These are phyloP conservation scores for Epinotia ramella DNA, from an alignment of 2,888 invertebrate genomes.

Conservation along the genomic window DNA sequence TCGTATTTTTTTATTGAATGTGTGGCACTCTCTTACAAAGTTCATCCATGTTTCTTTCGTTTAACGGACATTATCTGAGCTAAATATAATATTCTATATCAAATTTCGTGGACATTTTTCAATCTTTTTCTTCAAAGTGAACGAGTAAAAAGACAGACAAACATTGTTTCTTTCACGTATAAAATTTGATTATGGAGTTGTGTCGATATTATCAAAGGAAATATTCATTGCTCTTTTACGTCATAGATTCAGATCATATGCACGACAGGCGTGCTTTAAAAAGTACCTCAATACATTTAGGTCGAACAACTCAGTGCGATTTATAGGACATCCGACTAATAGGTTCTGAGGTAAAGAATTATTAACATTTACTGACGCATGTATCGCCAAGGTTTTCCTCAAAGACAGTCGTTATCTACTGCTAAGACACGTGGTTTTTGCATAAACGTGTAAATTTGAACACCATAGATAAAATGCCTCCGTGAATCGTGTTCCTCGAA, in stretches of 20 bases:
- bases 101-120: not conserved
- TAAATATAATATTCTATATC: no score
- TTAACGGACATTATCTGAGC: no score
- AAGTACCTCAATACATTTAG: not conserved
- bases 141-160: no score
- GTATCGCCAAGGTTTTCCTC: slow-evolving; percentile 24
- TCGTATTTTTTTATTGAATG: not conserved
- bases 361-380: slow-evolving; percentile 19
- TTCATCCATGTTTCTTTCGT: no score
- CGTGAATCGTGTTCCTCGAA: not conserved
- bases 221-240: slow-evolving; percentile 1
- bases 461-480: slow-evolving; percentile 13
- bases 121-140: no score
- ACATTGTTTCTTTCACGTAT: no score
- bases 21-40: not conserved
- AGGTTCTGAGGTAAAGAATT: slow-evolving; percentile 8
- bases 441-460: slow-evolving; percentile 24
- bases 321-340: slow-evolving; percentile 11
- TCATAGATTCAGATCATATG: not conserved
- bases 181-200: not conserved
- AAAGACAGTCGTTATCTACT: slow-evolving; percentile 6
- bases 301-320: not conserved
- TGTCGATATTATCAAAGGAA: slow-evolving; percentile 10
- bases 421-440: slow-evolving; percentile 13
- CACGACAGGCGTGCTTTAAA: not conserved